phyloP scores from a whole-genome alignment of 1,140 invertebrate species.

The Dendroctonus valens region DNA sequence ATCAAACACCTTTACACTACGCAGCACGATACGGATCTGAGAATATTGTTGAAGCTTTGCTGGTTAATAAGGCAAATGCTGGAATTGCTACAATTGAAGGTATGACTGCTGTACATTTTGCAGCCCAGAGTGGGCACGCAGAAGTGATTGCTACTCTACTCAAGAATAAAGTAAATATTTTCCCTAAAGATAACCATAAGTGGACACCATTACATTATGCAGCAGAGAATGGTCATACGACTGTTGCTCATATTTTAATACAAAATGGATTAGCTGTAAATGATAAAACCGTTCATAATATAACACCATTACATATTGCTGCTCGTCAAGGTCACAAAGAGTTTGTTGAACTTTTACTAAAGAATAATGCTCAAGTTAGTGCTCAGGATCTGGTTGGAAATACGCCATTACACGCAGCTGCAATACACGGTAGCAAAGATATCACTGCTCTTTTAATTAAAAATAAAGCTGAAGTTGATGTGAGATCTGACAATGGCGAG shows the following conservation, averaged over 20 bases:
- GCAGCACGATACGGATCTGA: slow-evolving; percentile 49
- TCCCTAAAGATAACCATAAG: slow-evolving; percentile 21
- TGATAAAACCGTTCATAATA: slow-evolving; percentile 54
- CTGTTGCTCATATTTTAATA: slow-evolving; percentile 51
- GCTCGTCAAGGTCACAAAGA: slow-evolving; percentile 3
- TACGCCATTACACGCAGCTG: slow-evolving; percentile 39
- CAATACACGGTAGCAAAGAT: slow-evolving; percentile 19
- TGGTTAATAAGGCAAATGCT: slow-evolving; percentile 8
- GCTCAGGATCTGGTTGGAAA: slow-evolving; percentile 13
- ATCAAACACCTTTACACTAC: slow-evolving; percentile 47
- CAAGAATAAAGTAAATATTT: slow-evolving; percentile 14
- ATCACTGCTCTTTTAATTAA: slow-evolving; percentile 26
- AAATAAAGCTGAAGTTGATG: slow-evolving; percentile 29
- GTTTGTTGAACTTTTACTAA: slow-evolving; percentile 8
- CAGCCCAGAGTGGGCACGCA: slow-evolving; percentile 47
- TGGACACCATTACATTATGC: slow-evolving; percentile 52
- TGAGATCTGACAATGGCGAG: slow-evolving; percentile 17
- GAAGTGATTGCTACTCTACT: slow-evolving; percentile 45
- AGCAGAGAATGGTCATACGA: slow-evolving; percentile 47
- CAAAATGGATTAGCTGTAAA: slow-evolving; percentile 51
- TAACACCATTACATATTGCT: slow-evolving; percentile 39
- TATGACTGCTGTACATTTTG: slow-evolving; percentile 51
- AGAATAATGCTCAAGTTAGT: slow-evolving; percentile 38
- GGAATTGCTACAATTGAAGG: slow-evolving; percentile 6
- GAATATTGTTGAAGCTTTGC: slow-evolving; percentile 44